Conservation (phyloP, 2,113 vertebrate genomes). For the Thymallus thymallus region DNA sequence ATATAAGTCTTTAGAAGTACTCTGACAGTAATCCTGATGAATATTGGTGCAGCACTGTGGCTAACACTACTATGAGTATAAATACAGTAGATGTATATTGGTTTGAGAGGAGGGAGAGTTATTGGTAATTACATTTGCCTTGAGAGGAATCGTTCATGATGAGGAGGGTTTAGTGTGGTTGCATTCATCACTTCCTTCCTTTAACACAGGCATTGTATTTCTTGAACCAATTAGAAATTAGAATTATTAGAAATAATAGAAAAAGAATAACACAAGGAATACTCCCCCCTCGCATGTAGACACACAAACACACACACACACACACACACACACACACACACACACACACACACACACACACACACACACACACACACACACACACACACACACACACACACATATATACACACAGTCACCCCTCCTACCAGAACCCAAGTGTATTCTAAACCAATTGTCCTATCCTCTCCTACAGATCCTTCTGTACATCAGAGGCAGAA, state of each 20-base stretch:
- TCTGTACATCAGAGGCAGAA: slow-evolving; percentile 65
- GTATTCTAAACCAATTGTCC: slow-evolving; percentile 3
- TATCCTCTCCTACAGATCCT: slow-evolving; percentile 54
- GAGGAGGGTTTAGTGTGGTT: slow-evolving; percentile 8
- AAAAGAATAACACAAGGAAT: too few species aligned
- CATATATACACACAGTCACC: not conserved
- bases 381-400: not conserved
- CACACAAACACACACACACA: not conserved
- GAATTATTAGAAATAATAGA: too few species aligned
- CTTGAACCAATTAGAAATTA: not conserved
- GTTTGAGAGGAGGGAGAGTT: slow-evolving; percentile 19
- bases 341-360: slow-evolving; percentile 1
- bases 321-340: slow-evolving; percentile 2
- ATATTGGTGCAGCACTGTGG: not conserved
- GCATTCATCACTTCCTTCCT: slow-evolving; percentile 40
- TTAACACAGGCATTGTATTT: slow-evolving; percentile 7
- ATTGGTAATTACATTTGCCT: slow-evolving; percentile 36
- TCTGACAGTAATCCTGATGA: not conserved
- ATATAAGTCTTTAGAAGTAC: too few species aligned
- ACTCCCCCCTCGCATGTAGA: not conserved
- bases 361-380: not conserved
- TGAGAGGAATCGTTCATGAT: slow-evolving; percentile 15
- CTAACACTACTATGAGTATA: too few species aligned
- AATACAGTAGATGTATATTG: too few species aligned
- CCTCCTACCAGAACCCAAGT: not conserved